Evolutionary conservation across 2,797 vertebrate species (phyloP), one percentile per base, ranked within the genome.

Genomic region (Sebastes hubbsi): DNA sequence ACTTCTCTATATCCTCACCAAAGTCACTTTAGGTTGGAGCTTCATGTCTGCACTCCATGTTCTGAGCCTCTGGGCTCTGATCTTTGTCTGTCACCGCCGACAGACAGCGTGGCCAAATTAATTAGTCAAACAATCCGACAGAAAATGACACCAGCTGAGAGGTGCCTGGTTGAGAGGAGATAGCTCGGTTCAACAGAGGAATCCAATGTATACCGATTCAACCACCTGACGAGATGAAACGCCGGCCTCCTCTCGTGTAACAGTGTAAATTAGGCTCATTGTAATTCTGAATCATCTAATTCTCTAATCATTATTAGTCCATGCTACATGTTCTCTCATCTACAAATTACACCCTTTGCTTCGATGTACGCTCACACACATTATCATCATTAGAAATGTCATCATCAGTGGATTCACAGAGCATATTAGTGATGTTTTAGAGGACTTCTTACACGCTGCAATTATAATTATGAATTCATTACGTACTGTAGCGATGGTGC

Each of bases 281-380:
- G 56, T 74, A 27, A 80, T 75, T 80, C 65, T 54, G 64, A 88
- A 78, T 71, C 55, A 63, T 77, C 83, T 22, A 78, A 67, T 87
- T 76, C 81, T 75, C 27, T 49, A 32, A 63, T 86, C 32, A 73
- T 82, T 75, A 74, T 71, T 66, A 72, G 12, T 66, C 55, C 54
- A 58, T 34, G 63, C 49, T 64, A 14, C 67, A 22, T 32, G 64
- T 67, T 81, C 61, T 55, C 66, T 75, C 73, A 61, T 84, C 63
- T 67, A 25, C 67, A 83, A 85, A 89, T 90, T 62, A 82, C 46
- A 84, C 30, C 58, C 72, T 77, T 61, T 64, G 73, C 83, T 78
- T 85, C 55, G 30, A 25, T n/a, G 36, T 73, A 24, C 12, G 55
- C 55, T 68, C 66, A 42, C 63, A 64, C 14, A 60, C 61, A 63